These are phyloP conservation scores for Pipistrellus pipistrellus DNA, from an alignment of 2,797 vertebrate species.

Conservation along the genomic window DNA sequence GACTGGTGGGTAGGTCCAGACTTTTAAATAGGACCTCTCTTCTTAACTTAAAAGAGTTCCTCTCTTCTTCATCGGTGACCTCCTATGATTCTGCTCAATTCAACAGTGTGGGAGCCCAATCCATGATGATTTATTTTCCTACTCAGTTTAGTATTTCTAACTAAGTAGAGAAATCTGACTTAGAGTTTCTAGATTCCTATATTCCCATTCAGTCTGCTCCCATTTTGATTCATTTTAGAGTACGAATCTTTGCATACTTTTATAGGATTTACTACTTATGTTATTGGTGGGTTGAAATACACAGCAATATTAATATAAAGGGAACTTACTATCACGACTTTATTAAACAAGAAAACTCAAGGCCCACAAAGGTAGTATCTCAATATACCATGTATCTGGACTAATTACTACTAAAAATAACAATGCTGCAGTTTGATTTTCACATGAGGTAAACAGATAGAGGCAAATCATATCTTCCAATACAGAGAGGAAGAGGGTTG, in stretches of 20 bases:
- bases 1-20: background rate
- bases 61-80: constrained; percentile 5
- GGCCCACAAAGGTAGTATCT: background rate
- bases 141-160: constrained; percentile 48
- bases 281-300: background rate
- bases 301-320: background rate
- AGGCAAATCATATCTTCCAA: background rate
- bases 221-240: constrained; percentile 6
- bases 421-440: constrained; percentile 7
- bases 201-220: background rate
- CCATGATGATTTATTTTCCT: background rate
- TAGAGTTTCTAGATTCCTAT: background rate
- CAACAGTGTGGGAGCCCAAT: background rate
- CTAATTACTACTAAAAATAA: constrained; percentile 60
- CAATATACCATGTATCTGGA: background rate
- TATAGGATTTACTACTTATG: background rate
- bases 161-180: background rate
- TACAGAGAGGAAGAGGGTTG: background rate
- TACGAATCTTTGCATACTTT: background rate
- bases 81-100: background rate
- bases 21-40: background rate
- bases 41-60: constrained; percentile 31
- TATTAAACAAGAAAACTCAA: constrained; percentile 47
- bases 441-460: background rate
- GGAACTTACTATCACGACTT: background rate